Percentiles rank a stretch among this genome's conserved stretches.
Conservation (phyloP, 2,113 vertebrate species). For the Sylvietta virens region DNA sequence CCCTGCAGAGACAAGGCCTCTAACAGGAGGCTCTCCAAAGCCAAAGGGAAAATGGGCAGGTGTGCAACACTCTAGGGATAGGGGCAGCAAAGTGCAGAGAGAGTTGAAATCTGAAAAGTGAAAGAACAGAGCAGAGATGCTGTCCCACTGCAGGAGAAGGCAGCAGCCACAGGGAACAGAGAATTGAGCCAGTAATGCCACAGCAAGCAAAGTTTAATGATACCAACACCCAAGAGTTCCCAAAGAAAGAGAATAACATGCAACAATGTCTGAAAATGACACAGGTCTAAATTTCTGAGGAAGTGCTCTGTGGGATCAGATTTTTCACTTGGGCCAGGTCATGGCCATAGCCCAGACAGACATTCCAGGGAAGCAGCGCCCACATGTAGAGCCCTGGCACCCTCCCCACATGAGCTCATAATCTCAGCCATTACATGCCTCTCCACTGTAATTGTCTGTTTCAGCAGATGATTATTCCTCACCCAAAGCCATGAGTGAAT, state of each 20-base stretch:
- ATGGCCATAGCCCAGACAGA: fast-evolving
- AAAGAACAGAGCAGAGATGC: background rate
- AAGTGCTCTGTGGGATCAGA: background rate
- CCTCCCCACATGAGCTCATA: background rate
- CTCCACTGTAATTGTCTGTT: background rate
- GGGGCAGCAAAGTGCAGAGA: background rate
- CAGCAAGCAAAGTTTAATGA: background rate
- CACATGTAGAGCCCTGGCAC: background rate
- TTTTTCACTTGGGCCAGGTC: background rate
- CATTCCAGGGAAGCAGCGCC: fast-evolving
- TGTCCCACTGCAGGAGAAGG: background rate
- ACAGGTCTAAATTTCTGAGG: background rate
- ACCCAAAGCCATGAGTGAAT: background rate
- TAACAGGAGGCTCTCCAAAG: background rate
- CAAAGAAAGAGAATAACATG: background rate
- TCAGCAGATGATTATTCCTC: background rate
- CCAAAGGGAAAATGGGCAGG: background rate
- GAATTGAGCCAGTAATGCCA: background rate
- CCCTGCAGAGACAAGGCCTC: background rate
- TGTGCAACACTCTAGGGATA: background rate
- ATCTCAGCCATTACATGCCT: background rate
- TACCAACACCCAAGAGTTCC: background rate
- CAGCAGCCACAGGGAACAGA: background rate
- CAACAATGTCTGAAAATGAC: background rate
- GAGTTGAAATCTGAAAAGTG: background rate